A percentile compares a stretch with the other conserved stretches of the same genome.
phyloP scores from a whole-genome alignment of 2,113 vertebrate species.

The Piprites chloris region DNA sequence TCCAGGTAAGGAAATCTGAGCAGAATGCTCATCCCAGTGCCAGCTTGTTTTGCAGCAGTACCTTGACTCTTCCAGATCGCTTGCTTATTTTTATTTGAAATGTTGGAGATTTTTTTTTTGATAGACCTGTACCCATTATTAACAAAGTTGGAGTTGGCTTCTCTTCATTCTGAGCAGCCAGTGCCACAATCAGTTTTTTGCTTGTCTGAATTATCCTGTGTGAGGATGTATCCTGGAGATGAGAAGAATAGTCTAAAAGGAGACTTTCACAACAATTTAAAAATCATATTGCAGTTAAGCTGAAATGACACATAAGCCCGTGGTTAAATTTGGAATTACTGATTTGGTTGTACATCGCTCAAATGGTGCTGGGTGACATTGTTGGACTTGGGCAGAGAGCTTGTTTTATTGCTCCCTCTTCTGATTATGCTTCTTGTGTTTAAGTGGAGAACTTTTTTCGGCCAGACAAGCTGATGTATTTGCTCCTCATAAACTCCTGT shows the following conservation, averaged over 20 bases:
- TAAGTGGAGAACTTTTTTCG: slow-evolving; percentile 6
- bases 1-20: slow-evolving; percentile 78
- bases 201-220: neutral
- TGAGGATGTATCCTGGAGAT: neutral
- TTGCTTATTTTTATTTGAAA: neutral
- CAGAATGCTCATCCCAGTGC: neutral
- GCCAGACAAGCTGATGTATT: neutral
- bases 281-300: neutral
- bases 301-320: neutral
- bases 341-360: neutral
- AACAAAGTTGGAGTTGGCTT: neutral
- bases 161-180: neutral
- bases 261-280: neutral
- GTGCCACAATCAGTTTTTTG: neutral
- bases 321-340: neutral
- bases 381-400: neutral
- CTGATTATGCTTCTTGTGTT: neutral
- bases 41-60: neutral
- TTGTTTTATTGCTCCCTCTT: neutral
- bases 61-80: neutral
- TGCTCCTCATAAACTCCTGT: neutral
- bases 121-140: neutral
- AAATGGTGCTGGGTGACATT: neutral
- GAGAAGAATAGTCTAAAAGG: neutral
- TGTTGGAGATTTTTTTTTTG: neutral